These are phyloP conservation scores for Drosophila paulistorum DNA, from an alignment of 1,140 invertebrate genomes.

Conservation along the genomic window DNA sequence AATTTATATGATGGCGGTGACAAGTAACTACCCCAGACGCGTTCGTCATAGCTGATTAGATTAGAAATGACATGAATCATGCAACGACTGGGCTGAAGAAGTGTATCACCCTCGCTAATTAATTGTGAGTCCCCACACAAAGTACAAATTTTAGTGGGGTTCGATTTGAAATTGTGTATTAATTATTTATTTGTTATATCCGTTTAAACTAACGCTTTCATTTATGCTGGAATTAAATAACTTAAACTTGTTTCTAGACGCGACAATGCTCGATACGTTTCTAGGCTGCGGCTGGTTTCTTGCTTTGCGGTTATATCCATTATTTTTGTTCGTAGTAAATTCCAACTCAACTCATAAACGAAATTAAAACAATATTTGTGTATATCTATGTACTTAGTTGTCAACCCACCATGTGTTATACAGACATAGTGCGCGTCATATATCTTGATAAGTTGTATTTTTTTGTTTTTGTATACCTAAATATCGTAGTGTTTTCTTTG, in stretches of 20 bases:
- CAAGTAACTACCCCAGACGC: background rate
- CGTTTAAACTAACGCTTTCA: slow-evolving; percentile 80
- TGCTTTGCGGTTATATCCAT: slow-evolving; percentile 34
- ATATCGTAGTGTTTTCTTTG: slow-evolving; percentile 63
- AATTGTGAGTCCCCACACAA: background rate
- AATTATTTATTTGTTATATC: slow-evolving; percentile 79
- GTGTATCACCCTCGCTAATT: background rate
- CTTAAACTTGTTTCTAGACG: slow-evolving; percentile 76
- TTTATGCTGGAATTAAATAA: slow-evolving; percentile 82
- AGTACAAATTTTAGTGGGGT: background rate
- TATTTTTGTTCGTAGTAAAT: slow-evolving; percentile 38
- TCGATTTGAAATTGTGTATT: slow-evolving; percentile 71
- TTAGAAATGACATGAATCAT: background rate
- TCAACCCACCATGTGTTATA: slow-evolving; percentile 59
- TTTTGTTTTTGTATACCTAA: slow-evolving; percentile 52
- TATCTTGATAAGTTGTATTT: slow-evolving; percentile 64
- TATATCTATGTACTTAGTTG: slow-evolving; percentile 32
- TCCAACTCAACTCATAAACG: slow-evolving; percentile 62
- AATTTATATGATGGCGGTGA: background rate
- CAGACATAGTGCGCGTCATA: slow-evolving; percentile 60
- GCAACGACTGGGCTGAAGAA: background rate
- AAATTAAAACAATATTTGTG: slow-evolving; percentile 45
- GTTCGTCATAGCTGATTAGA: background rate
- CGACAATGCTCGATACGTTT: slow-evolving; percentile 64
- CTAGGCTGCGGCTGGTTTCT: slow-evolving; percentile 62